A percentile compares a stretch with the other conserved stretches of the same genome.
Evolutionary conservation across 64 coral and sea anemone genomes (phyloP).

Genomic region (Actinia equina): DNA sequence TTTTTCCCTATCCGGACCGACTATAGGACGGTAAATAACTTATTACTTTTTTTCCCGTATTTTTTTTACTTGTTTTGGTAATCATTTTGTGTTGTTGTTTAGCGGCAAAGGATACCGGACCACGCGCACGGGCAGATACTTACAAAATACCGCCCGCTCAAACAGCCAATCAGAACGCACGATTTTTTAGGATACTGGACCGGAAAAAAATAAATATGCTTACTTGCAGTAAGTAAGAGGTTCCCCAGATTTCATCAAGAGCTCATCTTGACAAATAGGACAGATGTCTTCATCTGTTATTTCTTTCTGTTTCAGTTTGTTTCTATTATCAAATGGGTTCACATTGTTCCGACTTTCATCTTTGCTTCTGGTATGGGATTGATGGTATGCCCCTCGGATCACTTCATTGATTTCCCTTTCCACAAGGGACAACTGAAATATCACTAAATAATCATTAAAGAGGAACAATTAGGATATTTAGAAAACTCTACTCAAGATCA

Average conservation of each 20-base stretch:
- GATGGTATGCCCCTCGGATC: constrained; percentile 64
- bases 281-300: constrained; percentile 83
- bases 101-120: too few relatives aligned
- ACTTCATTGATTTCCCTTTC: constrained; percentile 97
- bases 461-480: neutral
- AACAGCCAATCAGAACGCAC: too few relatives aligned
- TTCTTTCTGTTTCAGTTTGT: constrained; percentile 85
- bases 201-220: too few relatives aligned
- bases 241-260: constrained; percentile 69
- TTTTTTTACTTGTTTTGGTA: too few relatives aligned
- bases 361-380: constrained; percentile 36
- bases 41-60: too few relatives aligned
- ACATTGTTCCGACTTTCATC: neutral
- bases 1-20: too few relatives aligned
- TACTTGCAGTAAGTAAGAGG: constrained; percentile 98
- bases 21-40: too few relatives aligned
- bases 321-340: constrained; percentile 31
- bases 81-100: too few relatives aligned
- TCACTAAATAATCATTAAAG: constrained; percentile 39
- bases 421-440: constrained; percentile 90
- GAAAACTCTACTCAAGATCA: too few relatives aligned
- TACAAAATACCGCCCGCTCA: too few relatives aligned
- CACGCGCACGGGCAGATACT: too few relatives aligned
- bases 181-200: too few relatives aligned
- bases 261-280: constrained; percentile 94